Conservation (phyloP, 2,113 vertebrate genomes). For the Rattus norvegicus region DNA sequence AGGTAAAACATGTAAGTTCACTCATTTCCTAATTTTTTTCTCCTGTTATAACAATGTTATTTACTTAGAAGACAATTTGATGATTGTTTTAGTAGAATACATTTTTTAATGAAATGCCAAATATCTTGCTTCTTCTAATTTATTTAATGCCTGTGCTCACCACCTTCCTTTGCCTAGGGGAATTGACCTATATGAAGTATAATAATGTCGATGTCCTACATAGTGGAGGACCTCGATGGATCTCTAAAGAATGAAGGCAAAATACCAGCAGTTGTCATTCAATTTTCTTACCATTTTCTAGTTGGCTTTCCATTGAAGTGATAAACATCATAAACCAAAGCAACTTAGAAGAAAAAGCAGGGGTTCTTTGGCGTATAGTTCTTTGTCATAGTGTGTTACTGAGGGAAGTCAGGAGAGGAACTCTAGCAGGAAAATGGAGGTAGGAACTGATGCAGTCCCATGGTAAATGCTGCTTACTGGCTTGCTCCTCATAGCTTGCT, state of each 20-base stretch:
- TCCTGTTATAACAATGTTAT: background rate
- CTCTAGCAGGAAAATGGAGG: background rate
- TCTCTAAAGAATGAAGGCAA: background rate
- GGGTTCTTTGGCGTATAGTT: background rate
- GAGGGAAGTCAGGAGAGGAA: background rate
- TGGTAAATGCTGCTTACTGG: background rate
- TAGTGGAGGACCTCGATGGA: background rate
- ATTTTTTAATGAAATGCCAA: background rate
- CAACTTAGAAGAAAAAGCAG: background rate
- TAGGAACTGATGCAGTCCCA: background rate
- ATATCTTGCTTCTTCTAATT: background rate
- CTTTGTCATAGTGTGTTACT: background rate
- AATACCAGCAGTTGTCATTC: background rate
- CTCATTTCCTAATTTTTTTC: background rate
- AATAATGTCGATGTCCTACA: background rate
- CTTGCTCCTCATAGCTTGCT: background rate
- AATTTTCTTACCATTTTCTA: background rate
- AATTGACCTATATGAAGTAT: background rate
- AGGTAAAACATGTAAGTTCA: background rate
- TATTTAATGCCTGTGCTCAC: background rate
- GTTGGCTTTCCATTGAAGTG: background rate
- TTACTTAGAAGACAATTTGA: background rate
- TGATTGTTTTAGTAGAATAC: background rate
- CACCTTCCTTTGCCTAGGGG: background rate
- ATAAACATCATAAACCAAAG: background rate